Evolutionary conservation across 2,797 vertebrate genomes (phyloP), one percentile per base, ranked within the genome.

Genomic region (Syngnathus acus): DNA sequence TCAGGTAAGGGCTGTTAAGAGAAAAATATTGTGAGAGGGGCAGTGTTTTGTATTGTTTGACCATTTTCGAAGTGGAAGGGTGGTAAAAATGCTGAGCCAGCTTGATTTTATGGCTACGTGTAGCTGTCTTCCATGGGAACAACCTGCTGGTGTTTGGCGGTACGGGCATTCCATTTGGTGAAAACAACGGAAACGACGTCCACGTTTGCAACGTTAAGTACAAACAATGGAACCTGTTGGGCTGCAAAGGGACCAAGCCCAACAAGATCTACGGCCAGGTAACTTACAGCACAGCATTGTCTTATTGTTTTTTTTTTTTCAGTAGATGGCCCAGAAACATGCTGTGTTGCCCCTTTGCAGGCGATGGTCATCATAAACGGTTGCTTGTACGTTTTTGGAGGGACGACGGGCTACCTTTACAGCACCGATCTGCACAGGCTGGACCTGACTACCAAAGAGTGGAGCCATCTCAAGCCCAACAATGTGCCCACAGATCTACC

Each of bases 251-350:
- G 39, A 97, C 96, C 86, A 98, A 96, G 76, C 97, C 97, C 65
- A 98, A 94, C 79, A 91, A 95, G 37, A 97, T 99, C 76, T 99
- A 98, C 0, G 97, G 97, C 65, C 97, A 98, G 95, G 97, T 98
- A 84, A 40, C 64, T 42, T 21, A 8, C 6, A 11, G 11, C 5
- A 3, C 26, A 21, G 19, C n/a, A 2, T 9, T n/a, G 58, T 60
- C 5, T 37, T 48, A 23, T 21, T 40, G n/a, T 37, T 6, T 3
- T 23, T 26, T 40, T 3, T 37, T 11, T 1, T 23, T 26, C 23
- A 23, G 19, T 54, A n/a, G 17, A 64, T 3, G 4, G 19, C 26
- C 55, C 14, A 51, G 11, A 51, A 64, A 21, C 21, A 5, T 26
- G 6, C 38, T 9, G n/a, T 5, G 14, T 37, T 50, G 45, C 48